These are phyloP conservation scores for Physeter macrocephalus DNA, from an alignment of 2,113 vertebrate species.

Conservation along the genomic window DNA sequence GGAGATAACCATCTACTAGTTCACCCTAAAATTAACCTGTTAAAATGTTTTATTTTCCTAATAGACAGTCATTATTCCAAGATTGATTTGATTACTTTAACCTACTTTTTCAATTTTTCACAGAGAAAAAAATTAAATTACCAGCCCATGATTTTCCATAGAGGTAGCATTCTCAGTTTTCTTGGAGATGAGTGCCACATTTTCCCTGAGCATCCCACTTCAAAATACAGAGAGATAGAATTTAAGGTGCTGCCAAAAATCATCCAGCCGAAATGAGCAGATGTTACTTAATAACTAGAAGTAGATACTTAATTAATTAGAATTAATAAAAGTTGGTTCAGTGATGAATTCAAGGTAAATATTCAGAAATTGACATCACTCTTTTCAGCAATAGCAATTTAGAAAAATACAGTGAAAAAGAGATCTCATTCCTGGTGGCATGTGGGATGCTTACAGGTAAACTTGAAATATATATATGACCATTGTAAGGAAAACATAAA, in stretches of 20 bases:
- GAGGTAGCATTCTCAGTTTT: neutral
- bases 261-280: neutral
- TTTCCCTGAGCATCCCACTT: neutral
- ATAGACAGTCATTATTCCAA: neutral
- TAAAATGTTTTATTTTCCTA: neutral
- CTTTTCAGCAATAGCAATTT: neutral
- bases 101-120: neutral
- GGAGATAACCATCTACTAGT: neutral
- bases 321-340: neutral
- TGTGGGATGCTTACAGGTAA: neutral
- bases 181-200: neutral
- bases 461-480: neutral
- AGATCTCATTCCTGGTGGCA: neutral
- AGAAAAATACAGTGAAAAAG: neutral
- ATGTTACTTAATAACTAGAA: neutral
- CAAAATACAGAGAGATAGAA: neutral
- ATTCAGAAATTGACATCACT: neutral
- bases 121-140: neutral
- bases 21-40: slow-evolving; percentile 29
- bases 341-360: neutral
- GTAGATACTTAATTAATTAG: neutral
- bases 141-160: neutral
- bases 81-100: neutral
- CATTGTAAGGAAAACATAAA: neutral
- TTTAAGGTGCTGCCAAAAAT: neutral